Conservation (phyloP, 2,797 vertebrate genomes). For the Poeciliopsis paucimaculata region DNA sequence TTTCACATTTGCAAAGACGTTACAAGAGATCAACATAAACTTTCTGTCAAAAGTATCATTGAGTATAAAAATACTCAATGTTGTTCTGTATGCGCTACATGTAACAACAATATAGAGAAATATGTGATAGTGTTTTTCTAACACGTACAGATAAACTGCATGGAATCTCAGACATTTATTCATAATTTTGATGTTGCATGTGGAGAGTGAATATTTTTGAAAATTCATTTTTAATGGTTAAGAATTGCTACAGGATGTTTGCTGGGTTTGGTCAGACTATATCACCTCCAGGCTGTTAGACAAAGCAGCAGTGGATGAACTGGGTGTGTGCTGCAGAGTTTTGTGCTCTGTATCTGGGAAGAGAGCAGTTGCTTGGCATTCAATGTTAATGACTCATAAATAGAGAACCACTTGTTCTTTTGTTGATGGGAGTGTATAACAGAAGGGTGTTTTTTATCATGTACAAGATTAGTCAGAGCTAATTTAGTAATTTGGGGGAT, state of each 20-base stretch:
- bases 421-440: neutral
- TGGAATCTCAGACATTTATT: too few species aligned
- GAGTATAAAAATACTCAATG: neutral
- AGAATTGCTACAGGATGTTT: too few species aligned
- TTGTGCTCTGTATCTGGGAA: neutral
- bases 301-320: neutral
- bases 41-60: neutral
- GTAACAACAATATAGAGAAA: neutral
- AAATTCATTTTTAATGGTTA: too few species aligned
- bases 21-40: neutral
- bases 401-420: neutral
- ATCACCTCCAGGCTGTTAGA: too few species aligned
- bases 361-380: neutral
- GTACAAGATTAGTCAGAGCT: neutral
- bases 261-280: too few species aligned
- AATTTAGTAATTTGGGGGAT: neutral
- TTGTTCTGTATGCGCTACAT: neutral
- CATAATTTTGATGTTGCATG: too few species aligned
- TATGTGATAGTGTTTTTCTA: neutral
- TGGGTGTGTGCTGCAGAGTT: neutral
- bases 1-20: neutral
- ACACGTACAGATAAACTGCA: too few species aligned
- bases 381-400: slow-evolving; percentile 1
- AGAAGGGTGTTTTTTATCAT: neutral
- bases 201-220: too few species aligned